Evolutionary conservation across 1,140 invertebrate genomes (phyloP), one percentile per base, ranked within the genome.

Genomic region (Bombus impatiens): DNA sequence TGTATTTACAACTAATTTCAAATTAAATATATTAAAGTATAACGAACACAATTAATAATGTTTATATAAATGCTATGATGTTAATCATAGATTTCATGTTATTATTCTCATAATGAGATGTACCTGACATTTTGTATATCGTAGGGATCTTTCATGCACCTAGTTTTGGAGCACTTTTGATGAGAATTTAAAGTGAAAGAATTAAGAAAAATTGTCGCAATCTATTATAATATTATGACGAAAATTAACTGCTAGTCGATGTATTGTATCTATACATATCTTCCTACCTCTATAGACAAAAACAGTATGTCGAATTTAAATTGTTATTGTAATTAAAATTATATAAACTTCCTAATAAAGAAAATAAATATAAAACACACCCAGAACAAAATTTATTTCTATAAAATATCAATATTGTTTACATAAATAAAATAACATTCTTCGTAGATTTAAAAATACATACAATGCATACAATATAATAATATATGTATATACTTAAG

Each of bases 51-150:
- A 25, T 18, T 28, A 37, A 70, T 35, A 53, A n/a, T 15, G 6
- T 37, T 53, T 3, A 12, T 74, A n/a, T n/a, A 72, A n/a, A 76
- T 37, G 8, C 5, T 76, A 76, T 28, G 22, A 76, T n/a, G 12
- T 72, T 42, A 42, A n/a, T n/a, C 6, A 42, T 71, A 15, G 9
- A 25, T 10, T 53, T 18, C 44, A 37, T 13, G 12, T 77, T 77
- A 40, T 37, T 25, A 28, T 32, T 59, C 25, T 37, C 13, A 77
- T 15, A 57, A 77, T 37, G 47, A 57, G 25, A 8, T 28, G 75
- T 77, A 77, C 71, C 75, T 77, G 47, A 77, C 12, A 59, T 28
- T 37, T 77, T 53, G 47, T 53, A 53, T 53, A 22, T 47, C 47
- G 6, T 53, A 22, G 18, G 47, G 6, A 53, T 22, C 5, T 53